A percentile compares a stretch with the other conserved stretches of the same genome.
Conservation (phyloP, 2,113 vertebrate species). For the Passer domesticus region DNA sequence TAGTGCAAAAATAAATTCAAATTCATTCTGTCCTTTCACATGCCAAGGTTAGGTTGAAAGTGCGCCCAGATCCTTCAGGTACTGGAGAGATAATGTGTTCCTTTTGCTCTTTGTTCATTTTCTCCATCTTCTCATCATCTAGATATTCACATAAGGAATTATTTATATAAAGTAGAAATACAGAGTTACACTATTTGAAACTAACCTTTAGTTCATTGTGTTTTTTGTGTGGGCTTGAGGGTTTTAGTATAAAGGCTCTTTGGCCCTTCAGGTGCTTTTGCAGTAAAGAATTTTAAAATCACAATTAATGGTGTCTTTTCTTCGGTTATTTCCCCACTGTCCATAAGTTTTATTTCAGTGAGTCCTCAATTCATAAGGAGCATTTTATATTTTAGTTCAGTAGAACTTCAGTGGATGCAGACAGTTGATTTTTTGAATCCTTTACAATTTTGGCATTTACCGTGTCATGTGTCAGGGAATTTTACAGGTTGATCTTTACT, state of each 20-base stretch:
- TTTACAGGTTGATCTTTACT: neutral
- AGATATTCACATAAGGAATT: neutral
- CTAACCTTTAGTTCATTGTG: neutral
- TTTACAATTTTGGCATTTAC: neutral
- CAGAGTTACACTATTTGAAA: neutral
- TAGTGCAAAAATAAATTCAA: neutral
- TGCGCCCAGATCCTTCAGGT: neutral
- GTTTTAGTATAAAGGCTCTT: neutral
- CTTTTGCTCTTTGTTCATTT: neutral
- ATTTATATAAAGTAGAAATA: neutral
- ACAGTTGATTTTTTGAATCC: neutral
- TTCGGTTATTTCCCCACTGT: neutral
- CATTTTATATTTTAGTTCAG: neutral
- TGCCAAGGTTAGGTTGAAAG: neutral
- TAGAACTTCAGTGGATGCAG: neutral
- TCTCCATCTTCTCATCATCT: neutral
- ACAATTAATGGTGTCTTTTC: neutral
- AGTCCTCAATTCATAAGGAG: neutral
- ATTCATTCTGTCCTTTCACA: neutral
- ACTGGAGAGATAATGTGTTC: neutral
- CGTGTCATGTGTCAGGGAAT: neutral
- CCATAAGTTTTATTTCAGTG: neutral
- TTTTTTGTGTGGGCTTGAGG: neutral
- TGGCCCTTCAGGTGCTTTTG: neutral
- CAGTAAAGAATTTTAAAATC: neutral